These are phyloP conservation scores for Lophius americanus DNA, from an alignment of 2,797 vertebrate species.

Conservation along the genomic window DNA sequence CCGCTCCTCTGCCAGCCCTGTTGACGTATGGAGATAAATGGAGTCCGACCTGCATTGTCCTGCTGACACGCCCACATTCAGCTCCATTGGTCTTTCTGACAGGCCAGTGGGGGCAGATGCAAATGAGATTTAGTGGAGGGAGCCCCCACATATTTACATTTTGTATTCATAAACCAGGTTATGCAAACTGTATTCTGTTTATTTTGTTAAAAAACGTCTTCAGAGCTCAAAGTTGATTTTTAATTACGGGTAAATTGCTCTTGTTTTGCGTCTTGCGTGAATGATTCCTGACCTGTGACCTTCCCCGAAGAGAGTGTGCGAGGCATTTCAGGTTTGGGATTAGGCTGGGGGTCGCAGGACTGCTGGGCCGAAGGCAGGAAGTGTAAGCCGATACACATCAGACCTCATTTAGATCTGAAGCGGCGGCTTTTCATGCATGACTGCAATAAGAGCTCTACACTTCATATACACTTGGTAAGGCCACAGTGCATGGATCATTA, in stretches of 20 bases:
- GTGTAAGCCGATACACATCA: conserved; percentile 71
- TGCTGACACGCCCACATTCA: conserved; percentile 66
- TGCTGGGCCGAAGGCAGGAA: conserved; percentile 64
- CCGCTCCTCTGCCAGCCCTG: conserved; percentile 53
- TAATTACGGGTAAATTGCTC: conserved; percentile 11
- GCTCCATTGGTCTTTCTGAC: conserved; percentile 72
- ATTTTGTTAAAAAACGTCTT: neutral
- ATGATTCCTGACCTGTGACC: conserved; percentile 69
- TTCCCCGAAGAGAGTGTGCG: conserved; percentile 41
- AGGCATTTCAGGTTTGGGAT: conserved; percentile 47
- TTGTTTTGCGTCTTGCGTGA: conserved; percentile 51
- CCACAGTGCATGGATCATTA: conserved; percentile 59
- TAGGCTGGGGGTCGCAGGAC: conserved; percentile 60
- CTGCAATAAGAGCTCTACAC: conserved; percentile 55
- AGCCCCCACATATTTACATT: conserved; percentile 26
- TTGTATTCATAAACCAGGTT: conserved; percentile 21
- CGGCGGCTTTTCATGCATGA: conserved; percentile 69
- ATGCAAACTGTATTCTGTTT: neutral
- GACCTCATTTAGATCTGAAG: conserved; percentile 77
- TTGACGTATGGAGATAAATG: conserved; percentile 80
- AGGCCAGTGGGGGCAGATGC: conserved; percentile 62
- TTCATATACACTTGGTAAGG: conserved; percentile 52
- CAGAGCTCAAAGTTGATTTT: neutral
- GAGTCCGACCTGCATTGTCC: conserved; percentile 72
- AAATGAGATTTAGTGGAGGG: conserved; percentile 56